Evolutionary conservation across 2,797 vertebrate genomes (phyloP).

Genomic region (Propithecus deckenii): DNA sequence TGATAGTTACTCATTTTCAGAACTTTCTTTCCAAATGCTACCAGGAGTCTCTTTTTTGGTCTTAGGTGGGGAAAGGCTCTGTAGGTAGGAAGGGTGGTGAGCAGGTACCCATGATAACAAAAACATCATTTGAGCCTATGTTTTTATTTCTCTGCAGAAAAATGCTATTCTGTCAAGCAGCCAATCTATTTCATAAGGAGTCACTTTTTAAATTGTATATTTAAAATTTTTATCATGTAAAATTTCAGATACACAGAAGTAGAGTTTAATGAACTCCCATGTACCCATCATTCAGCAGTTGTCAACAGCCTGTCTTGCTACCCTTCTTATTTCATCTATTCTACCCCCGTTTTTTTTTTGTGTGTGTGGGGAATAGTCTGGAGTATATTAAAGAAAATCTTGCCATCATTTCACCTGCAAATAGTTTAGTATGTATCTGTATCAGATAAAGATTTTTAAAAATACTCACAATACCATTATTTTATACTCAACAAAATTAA

Average conservation of each 20-base stretch:
- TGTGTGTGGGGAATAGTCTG: neutral
- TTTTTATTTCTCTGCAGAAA: conserved; percentile 41
- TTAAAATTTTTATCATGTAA: neutral
- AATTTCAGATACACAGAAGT: neutral
- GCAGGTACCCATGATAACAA: neutral
- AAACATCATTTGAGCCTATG: neutral
- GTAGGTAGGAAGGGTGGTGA: neutral
- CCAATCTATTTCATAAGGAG: neutral
- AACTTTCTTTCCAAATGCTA: conserved; percentile 35
- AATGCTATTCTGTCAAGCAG: neutral
- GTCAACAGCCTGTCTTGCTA: neutral
- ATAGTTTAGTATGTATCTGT: neutral
- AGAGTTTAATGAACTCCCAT: neutral
- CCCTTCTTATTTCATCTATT: neutral
- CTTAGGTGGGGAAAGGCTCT: neutral
- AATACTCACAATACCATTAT: neutral
- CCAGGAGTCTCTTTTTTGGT: neutral
- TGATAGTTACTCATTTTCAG: neutral
- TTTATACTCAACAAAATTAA: neutral
- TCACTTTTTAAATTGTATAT: neutral
- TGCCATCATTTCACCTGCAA: neutral
- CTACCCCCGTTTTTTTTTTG: neutral
- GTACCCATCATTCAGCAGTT: neutral
- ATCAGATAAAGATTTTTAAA: neutral
- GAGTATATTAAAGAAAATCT: neutral